These are phyloP conservation scores for Harpagifer antarcticus DNA, from an alignment of 2,797 vertebrate genomes.

Conservation along the genomic window DNA sequence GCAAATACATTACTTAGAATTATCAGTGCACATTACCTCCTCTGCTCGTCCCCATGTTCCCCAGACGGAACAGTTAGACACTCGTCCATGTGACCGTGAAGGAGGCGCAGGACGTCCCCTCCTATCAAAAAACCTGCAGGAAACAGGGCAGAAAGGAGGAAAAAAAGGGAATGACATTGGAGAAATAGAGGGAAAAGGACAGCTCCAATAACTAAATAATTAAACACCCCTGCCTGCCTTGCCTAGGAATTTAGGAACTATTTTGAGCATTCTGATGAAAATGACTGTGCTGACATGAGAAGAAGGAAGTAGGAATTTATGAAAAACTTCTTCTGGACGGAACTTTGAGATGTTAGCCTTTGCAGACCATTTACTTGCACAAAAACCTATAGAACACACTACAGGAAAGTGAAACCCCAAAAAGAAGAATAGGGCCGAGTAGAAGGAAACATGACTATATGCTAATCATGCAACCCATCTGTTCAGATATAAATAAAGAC, in stretches of 20 bases:
- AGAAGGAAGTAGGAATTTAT: background rate
- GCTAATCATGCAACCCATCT: constrained; percentile 3
- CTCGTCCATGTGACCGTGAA: constrained; percentile 97
- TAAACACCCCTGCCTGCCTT: background rate
- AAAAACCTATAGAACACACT: too few relatives aligned
- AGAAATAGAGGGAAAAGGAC: background rate
- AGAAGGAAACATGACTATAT: background rate
- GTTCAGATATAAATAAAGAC: constrained; percentile 18
- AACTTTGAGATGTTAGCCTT: too few relatives aligned
- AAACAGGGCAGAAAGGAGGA: background rate
- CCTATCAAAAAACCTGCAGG: constrained; percentile 93
- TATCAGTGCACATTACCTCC: constrained; percentile 83
- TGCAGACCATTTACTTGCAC: too few relatives aligned
- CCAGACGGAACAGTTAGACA: constrained; percentile 95
- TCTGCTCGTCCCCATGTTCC: constrained; percentile 93
- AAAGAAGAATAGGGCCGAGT: too few relatives aligned
- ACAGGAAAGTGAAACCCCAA: too few relatives aligned
- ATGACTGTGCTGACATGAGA: background rate
- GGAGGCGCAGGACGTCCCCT: constrained; percentile 93
- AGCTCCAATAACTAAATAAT: background rate
- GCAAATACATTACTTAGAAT: background rate
- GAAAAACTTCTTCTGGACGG: background rate
- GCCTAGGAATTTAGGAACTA: background rate
- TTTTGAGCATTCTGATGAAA: background rate
- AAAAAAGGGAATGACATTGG: background rate